Conservation (phyloP, 2,113 vertebrate genomes). For the Dascyllus trimaculatus region DNA sequence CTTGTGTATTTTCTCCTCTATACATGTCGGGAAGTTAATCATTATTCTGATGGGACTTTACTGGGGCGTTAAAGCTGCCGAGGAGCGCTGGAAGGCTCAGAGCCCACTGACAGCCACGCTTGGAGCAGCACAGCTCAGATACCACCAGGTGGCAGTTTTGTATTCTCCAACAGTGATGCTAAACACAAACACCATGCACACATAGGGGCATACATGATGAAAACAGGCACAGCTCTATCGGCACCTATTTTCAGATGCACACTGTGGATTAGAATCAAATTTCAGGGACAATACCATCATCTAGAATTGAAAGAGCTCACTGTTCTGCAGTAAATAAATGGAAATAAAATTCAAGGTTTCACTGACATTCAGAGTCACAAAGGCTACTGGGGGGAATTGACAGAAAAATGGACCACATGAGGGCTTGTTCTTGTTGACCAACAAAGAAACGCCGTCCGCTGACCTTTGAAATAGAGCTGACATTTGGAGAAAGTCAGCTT, state of each 20-base stretch:
- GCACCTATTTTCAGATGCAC: background rate
- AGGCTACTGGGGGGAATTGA: background rate
- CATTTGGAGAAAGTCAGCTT: constrained; percentile 41
- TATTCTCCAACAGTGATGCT: constrained; percentile 37
- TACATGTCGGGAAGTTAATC: constrained; percentile 15
- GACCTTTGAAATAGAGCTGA: constrained; percentile 48
- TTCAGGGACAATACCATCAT: background rate
- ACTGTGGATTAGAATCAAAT: background rate
- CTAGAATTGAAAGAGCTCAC: background rate
- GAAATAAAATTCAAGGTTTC: constrained; percentile 2
- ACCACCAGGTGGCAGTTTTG: constrained; percentile 81
- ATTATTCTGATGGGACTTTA: background rate
- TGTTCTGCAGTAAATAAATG: background rate
- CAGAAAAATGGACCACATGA: constrained; percentile 11
- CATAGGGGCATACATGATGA: background rate
- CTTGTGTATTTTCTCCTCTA: background rate
- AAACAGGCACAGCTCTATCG: background rate
- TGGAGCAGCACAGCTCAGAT: constrained; percentile 24
- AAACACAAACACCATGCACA: background rate
- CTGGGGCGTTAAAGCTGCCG: background rate
- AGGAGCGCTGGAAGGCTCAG: background rate
- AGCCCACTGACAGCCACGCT: background rate
- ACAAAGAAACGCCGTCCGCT: constrained; percentile 28
- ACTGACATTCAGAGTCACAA: constrained; percentile 45
- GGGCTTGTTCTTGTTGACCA: constrained; percentile 20